Base-by-base conservation (phyloP, 2,888 invertebrate species). In the Hermodice carunculata region DNA sequence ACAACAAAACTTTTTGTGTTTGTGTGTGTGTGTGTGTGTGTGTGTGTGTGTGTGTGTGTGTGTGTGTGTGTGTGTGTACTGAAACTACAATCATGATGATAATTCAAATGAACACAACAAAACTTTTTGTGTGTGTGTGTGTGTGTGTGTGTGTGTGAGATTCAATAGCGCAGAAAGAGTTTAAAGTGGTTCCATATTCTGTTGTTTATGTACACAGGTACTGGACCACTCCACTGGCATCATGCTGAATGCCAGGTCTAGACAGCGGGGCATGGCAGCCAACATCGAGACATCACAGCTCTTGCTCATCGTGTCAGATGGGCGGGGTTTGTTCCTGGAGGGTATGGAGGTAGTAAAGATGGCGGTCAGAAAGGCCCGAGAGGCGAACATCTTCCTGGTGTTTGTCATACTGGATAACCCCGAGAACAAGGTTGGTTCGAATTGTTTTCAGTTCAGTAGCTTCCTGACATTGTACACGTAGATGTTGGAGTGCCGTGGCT, bases 401-500 rank as follows among this genome's bases (percentile, higher is more conserved):
- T 99, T 98, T 83, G 91, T 99, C 54, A 93, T 99, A 69, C 91
- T 99, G 49, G 99, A 99, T 85, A 96, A 95, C 88, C 95, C 95
- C 6, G 90, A 92, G 71, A 94, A 93, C 84, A 94, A 95, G 90
- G 94, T n/a, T n/a, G n/a, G n/a, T n/a, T n/a, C n/a, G n/a, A n/a
- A n/a, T n/a, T n/a, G n/a, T n/a, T n/a, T n/a, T n/a, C n/a, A n/a
- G n/a, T n/a, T n/a, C n/a, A n/a, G n/a, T n/a, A n/a, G n/a, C n/a
- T n/a, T n/a, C n/a, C n/a, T n/a, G n/a, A n/a, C n/a, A n/a, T n/a
- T n/a, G n/a, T n/a, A n/a, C n/a, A n/a, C n/a, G n/a, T n/a, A n/a
- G n/a, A n/a, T n/a, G n/a, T n/a, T n/a, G n/a, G n/a, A n/a, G n/a
- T n/a, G n/a, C n/a, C n/a, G n/a, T n/a, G n/a, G n/a, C n/a, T n/a